Base-by-base conservation (phyloP, 2,888 invertebrate species). In the Leucophenga maculata region DNA sequence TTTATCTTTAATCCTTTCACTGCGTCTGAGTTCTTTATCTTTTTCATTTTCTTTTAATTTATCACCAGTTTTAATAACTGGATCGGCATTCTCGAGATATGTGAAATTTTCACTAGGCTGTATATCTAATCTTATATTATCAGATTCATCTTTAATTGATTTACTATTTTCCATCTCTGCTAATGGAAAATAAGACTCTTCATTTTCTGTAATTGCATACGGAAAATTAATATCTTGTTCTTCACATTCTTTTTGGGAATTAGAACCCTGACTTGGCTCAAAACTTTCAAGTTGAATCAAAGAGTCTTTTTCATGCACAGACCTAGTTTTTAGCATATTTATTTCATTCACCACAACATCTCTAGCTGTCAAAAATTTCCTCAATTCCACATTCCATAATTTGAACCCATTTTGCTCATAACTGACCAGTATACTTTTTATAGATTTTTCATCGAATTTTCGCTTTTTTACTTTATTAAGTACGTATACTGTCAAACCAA, bases 401-500 rank as follows among this genome's bases (percentile, higher is more conserved):
- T 71, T 78, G 54, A 39, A 75, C 13, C 48, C 48, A 48, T 48
- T 48, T 48, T 4, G 48, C 16, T 48, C 48, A 48, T 48, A 48
- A 4, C 74, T 74, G 48, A 77, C 74, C 22, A 75, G 59, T 67
- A 74, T 75, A 60, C 68, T 65, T 70, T 73, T 57, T 6, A 67
- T 20, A 52, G 69, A 77, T n/a, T n/a, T n/a, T n/a, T n/a, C n/a
- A n/a, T n/a, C n/a, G n/a, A n/a, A n/a, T n/a, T n/a, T n/a, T n/a
- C n/a, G n/a, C n/a, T n/a, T n/a, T n/a, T n/a, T n/a, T n/a, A n/a
- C n/a, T 70, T 74, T 74, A 55, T 67, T 67, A 3, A 73, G 69
- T 3, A 8, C 8, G 54, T 74, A 75, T 32, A 76, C 73, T 65
- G 73, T 74, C 50, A 73, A 72, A 67, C 72, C 72, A 65, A 74